phyloP scores from a whole-genome alignment of 2,888 invertebrate genomes.

The Ochropleura leucogaster region DNA sequence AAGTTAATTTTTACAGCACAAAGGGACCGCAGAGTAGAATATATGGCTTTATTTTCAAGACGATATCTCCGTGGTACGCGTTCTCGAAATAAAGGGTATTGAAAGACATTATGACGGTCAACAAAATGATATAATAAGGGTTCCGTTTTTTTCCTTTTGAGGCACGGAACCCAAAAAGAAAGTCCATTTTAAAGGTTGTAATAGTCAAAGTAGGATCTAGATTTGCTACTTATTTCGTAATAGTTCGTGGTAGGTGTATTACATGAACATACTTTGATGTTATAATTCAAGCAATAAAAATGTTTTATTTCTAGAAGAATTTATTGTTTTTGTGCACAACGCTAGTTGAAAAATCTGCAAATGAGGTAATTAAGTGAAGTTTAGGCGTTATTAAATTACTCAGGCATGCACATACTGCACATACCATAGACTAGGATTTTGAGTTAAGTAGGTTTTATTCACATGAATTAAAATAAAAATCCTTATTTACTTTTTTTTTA shows the following conservation, averaged over 20 bases:
- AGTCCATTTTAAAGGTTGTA: neutral
- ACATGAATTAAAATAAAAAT: neutral
- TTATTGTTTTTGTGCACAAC: neutral
- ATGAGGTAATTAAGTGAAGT: neutral
- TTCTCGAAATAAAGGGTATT: too few species aligned
- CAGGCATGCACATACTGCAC: neutral
- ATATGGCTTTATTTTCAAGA: too few species aligned
- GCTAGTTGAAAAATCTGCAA: neutral
- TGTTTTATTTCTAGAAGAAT: neutral
- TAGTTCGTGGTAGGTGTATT: neutral
- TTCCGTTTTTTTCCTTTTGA: too few species aligned
- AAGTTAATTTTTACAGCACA: too few species aligned
- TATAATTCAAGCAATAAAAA: neutral
- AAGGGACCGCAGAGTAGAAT: too few species aligned
- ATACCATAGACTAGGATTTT: neutral
- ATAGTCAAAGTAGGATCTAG: neutral
- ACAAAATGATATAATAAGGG: too few species aligned
- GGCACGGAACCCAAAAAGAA: too few species aligned
- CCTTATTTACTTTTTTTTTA: neutral
- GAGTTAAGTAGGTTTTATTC: neutral
- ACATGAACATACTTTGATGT: neutral
- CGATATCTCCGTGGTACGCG: too few species aligned
- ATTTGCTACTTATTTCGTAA: neutral
- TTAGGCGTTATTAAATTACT: neutral
- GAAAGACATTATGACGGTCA: too few species aligned